These are phyloP conservation scores for Apodemus sylvaticus DNA, from an alignment of 2,113 vertebrate genomes.

Conservation along the genomic window DNA sequence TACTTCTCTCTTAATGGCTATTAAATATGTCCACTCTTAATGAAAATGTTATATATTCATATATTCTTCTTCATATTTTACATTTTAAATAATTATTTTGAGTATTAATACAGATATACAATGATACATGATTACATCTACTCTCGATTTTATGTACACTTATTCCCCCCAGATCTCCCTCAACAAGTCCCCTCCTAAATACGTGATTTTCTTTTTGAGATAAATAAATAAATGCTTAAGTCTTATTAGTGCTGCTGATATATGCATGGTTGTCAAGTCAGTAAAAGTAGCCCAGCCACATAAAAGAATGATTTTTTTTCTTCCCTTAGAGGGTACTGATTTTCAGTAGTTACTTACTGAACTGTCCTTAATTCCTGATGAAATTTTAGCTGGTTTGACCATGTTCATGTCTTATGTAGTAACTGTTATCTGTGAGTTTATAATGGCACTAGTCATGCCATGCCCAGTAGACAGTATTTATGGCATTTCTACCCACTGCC, in stretches of 20 bases:
- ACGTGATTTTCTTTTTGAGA: neutral
- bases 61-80: neutral
- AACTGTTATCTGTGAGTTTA: neutral
- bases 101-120: neutral
- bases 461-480: neutral
- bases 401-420: neutral
- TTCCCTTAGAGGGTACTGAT: no score
- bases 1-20: neutral
- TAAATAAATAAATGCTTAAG: neutral
- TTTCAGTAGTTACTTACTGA: neutral
- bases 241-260: neutral
- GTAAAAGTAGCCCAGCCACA: accelerated
- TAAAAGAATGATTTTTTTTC: neutral
- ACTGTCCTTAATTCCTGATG: accelerated
- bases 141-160: neutral
- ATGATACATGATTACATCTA: neutral
- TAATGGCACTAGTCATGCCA: neutral
- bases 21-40: neutral
- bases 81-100: neutral
- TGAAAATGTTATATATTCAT: neutral
- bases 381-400: neutral
- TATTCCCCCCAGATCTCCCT: neutral
- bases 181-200: neutral
- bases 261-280: neutral
- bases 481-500: neutral